phyloP scores from a whole-genome alignment of 2,797 vertebrate genomes.

The Syngnathus rostellatus region DNA sequence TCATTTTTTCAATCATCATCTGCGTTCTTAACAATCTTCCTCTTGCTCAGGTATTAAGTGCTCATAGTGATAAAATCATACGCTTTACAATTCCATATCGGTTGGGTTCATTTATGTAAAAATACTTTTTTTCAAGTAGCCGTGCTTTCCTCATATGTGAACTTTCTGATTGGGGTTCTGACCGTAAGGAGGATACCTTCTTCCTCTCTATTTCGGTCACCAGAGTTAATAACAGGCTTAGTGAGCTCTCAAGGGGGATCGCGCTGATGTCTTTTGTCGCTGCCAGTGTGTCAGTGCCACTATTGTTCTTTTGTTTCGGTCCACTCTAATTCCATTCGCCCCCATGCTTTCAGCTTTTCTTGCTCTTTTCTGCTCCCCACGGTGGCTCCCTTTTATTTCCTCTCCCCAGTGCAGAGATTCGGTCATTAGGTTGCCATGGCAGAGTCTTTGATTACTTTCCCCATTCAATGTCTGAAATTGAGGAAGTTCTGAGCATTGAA shows the following conservation, averaged over 20 bases:
- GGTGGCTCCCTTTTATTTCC: slow-evolving; percentile 24
- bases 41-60: background rate
- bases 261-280: slow-evolving; percentile 33
- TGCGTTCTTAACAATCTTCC: background rate
- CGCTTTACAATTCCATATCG: background rate
- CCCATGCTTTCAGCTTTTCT: slow-evolving; percentile 23
- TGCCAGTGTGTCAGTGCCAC: slow-evolving; percentile 20
- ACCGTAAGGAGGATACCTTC: slow-evolving; percentile 32
- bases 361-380: slow-evolving; percentile 27
- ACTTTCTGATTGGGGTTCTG: slow-evolving; percentile 32
- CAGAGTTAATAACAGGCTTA: slow-evolving; percentile 49
- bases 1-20: background rate
- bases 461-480: slow-evolving; percentile 20
- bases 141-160: slow-evolving; percentile 2
- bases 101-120: background rate
- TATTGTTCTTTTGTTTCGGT: slow-evolving; percentile 32
- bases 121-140: background rate
- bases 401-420: slow-evolving; percentile 6
- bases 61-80: background rate
- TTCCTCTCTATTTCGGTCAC: slow-evolving; percentile 32
- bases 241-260: slow-evolving; percentile 30
- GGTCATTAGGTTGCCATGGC: slow-evolving; percentile 41
- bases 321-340: slow-evolving; percentile 23
- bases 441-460: slow-evolving; percentile 36
- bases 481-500: background rate